Evolutionary conservation across 2,888 invertebrate species (phyloP), one percentile per base, ranked within the genome.

Genomic region (Acanthosepion lycidas): DNA sequence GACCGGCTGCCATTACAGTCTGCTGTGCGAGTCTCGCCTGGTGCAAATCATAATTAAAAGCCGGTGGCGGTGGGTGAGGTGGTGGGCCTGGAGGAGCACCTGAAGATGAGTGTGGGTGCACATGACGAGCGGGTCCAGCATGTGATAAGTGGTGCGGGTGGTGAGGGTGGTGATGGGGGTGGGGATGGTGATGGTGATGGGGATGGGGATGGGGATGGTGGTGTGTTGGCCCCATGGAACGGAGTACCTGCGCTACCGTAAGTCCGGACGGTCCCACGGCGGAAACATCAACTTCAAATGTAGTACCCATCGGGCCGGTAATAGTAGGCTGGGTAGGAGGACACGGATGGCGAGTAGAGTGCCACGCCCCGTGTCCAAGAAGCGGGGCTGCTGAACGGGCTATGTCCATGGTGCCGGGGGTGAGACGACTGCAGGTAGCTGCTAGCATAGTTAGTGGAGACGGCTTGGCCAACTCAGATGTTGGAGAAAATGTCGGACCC

Each of bases 401-500:
- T 9, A 94, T 95, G 91, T 93, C 92, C 42, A 91, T 59, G 26
- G 93, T 59, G 20, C 55, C 94, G 15, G 93, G 94, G 51, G 95
- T 95, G 23, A 95, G 94, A 93, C 98, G 98, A 97, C 98, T 98
- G 97, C 98, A 98, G 95, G 98, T 98, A 95, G 98, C 98, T 96
- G 98, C 98, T 97, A 98, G 97, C 95, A 98, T 98, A 95, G 98
- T 98, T 96, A 98, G 97, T 95, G 98, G 98, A 96, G 98, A 98
- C 96, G 98, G 98, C 94, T 96, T 96, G 93, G 94, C n/a, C 94
- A 92, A 49, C 12, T 95, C 95, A 51, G 94, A 64, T 48, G 95
- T 12, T 42, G 59, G 55, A 26, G 94, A 55, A 55, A 94, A 64
- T 28, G 53, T 26, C 28, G 94, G 42, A 94, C 94, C 94, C 94